Evolutionary conservation across 2,113 vertebrate species (phyloP).

Genomic region (Elephantulus edwardii): DNA sequence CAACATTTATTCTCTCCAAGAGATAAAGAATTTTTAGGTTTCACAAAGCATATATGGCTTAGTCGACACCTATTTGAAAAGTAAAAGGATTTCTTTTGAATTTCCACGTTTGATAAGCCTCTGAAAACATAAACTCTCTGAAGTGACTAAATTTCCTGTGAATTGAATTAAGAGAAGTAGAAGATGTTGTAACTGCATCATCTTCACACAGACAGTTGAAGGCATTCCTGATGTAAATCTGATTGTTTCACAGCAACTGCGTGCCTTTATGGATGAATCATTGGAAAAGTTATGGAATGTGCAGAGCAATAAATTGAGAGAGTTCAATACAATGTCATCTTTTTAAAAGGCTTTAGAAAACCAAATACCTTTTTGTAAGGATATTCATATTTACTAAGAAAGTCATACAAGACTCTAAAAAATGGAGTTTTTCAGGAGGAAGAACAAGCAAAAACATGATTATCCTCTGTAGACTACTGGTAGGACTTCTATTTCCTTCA

Average conservation of each 20-base stretch:
- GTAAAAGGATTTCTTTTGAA: not conserved
- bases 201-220: not conserved
- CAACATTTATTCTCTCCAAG: constrained; percentile 41
- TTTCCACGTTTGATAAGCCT: constrained; percentile 20
- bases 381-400: not conserved
- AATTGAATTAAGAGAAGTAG: constrained; percentile 44
- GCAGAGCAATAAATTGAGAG: not conserved
- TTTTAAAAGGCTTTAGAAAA: constrained; percentile 30
- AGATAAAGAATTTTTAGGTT: constrained; percentile 38
- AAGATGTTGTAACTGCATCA: not conserved
- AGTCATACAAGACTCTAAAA: not conserved
- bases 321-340: not conserved
- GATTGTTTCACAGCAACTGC: not conserved
- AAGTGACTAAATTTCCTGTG: constrained; percentile 41
- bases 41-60: constrained; percentile 23
- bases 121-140: not conserved
- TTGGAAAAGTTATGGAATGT: constrained; percentile 19
- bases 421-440: not conserved
- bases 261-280: not conserved
- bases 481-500: not conserved
- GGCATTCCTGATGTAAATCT: not conserved
- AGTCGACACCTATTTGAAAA: constrained; percentile 4
- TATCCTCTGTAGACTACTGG: not conserved
- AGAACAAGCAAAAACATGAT: not conserved
- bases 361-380: not conserved